Evolutionary conservation across 2,113 vertebrate genomes (phyloP).

Genomic region (Deroptyus accipitrinus): DNA sequence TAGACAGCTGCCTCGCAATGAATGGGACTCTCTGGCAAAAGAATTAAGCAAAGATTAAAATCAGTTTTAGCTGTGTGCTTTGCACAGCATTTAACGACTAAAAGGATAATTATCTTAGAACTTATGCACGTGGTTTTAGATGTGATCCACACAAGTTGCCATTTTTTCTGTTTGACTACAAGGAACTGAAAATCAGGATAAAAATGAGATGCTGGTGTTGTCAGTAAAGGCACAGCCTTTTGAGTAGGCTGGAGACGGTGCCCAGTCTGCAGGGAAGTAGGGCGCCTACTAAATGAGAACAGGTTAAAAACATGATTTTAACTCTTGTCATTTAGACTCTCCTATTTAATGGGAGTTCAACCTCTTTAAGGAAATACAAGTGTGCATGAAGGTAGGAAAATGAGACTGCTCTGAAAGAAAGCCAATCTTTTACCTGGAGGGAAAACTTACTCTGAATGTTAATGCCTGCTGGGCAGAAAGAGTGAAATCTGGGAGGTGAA

Average conservation of each 20-base stretch:
- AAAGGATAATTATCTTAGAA: conserved; percentile 61
- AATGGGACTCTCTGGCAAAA: conserved; percentile 61
- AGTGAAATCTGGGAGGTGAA: neutral
- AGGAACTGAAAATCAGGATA: neutral
- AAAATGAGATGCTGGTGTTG: conserved; percentile 28
- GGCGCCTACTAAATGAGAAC: neutral
- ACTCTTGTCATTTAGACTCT: neutral
- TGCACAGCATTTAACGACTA: conserved; percentile 52
- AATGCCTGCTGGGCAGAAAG: neutral
- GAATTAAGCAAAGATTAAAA: conserved; percentile 70
- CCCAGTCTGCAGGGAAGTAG: neutral
- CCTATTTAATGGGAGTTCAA: neutral
- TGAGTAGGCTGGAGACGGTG: neutral
- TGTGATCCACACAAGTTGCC: neutral
- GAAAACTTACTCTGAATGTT: neutral
- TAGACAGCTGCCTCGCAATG: conserved; percentile 53
- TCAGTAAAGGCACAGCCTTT: neutral
- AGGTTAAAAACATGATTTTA: neutral
- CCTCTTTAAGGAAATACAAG: conserved; percentile 12
- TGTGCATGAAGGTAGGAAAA: neutral
- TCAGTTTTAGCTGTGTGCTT: conserved; percentile 62
- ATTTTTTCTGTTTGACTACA: conserved; percentile 18
- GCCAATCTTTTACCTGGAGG: conserved; percentile 4
- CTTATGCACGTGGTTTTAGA: conserved; percentile 53
- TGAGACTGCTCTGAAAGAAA: conserved; percentile 9